A percentile compares a stretch with the other conserved stretches of the same genome.
Conservation (phyloP, 2,888 invertebrate species). For the Ennomos fuscantarius region DNA sequence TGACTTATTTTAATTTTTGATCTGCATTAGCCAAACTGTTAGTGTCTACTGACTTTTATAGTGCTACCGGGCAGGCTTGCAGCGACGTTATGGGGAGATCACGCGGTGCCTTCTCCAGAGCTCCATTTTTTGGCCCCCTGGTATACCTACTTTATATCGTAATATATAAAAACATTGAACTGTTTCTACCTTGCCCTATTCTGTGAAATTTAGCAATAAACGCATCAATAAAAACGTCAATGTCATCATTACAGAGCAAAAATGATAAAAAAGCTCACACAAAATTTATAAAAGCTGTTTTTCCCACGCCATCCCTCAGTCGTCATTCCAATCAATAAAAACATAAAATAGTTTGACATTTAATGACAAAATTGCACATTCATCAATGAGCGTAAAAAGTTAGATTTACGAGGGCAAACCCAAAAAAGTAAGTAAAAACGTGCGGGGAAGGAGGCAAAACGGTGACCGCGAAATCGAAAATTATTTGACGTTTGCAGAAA, state of each 20-base stretch:
- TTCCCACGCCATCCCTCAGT: constrained; percentile 68
- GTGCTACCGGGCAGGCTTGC: too few species aligned
- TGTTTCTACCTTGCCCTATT: constrained; percentile 4
- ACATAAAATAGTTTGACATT: constrained; percentile 81
- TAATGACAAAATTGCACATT: constrained; percentile 71
- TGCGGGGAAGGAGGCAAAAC: constrained; percentile 57
- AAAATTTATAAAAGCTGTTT: constrained; percentile 41
- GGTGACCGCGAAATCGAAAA: constrained; percentile 64
- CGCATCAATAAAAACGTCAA: constrained; percentile 58
- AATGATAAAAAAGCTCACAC: constrained; percentile 34
- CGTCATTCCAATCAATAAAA: constrained; percentile 67
- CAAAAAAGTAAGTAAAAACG: constrained; percentile 55
- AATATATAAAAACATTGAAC: not conserved
- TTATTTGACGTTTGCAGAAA: constrained; percentile 23
- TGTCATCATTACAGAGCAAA: constrained; percentile 71
- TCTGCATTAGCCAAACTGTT: too few species aligned
- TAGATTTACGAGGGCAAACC: constrained; percentile 62
- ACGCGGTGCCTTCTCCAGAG: too few species aligned
- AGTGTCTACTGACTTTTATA: too few species aligned
- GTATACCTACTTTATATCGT: too few species aligned
- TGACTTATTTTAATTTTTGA: too few species aligned
- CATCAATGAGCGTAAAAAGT: constrained; percentile 46
- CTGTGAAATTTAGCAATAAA: constrained; percentile 54
- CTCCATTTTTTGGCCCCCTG: too few species aligned
- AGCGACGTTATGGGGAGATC: too few species aligned